Evolutionary conservation across 2,888 invertebrate species (phyloP).

Genomic region (Caenorhabditis sulstoni): DNA sequence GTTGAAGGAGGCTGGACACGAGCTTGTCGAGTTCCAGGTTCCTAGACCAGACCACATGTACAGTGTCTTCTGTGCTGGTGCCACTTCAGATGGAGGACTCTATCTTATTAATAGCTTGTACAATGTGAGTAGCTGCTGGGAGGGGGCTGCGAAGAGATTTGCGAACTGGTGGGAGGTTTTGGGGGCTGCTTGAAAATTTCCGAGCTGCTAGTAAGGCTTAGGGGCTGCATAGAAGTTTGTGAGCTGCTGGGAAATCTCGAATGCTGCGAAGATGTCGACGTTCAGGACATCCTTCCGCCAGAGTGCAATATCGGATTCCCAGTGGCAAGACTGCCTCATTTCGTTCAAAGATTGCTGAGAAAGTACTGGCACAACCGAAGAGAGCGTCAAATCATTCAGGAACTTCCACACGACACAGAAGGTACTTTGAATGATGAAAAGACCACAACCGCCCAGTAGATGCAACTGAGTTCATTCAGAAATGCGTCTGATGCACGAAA

Average conservation of each 20-base stretch:
- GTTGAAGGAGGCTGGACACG: slow-evolving; percentile 65
- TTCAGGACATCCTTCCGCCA: slow-evolving; percentile 61
- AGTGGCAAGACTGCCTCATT: slow-evolving; percentile 35
- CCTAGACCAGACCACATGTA: slow-evolving; percentile 64
- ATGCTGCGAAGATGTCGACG: no score
- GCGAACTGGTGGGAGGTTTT: no score
- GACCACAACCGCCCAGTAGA: no score
- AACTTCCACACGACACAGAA: slow-evolving; percentile 48
- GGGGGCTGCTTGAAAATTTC: no score
- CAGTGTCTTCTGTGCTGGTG: slow-evolving; percentile 45
- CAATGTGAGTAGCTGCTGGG: slow-evolving; percentile 34
- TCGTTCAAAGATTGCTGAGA: slow-evolving; percentile 47
- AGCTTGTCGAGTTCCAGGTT: slow-evolving; percentile 68
- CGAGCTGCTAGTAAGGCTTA: no score
- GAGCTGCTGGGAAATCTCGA: no score
- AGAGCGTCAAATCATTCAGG: slow-evolving; percentile 39
- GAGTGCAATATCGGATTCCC: slow-evolving; percentile 59
- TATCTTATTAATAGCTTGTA: slow-evolving; percentile 34
- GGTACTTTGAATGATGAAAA: no score
- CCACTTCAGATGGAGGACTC: slow-evolving; percentile 54
- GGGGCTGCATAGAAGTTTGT: no score
- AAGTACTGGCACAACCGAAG: slow-evolving; percentile 38
- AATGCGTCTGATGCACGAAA: slow-evolving; percentile 58
- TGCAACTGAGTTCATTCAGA: slow-evolving; percentile 46
- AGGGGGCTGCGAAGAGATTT: no score